A percentile compares a stretch with the other conserved stretches of the same genome.
Conservation (phyloP, 2,888 invertebrate genomes). For the Spilarctia lutea region DNA sequence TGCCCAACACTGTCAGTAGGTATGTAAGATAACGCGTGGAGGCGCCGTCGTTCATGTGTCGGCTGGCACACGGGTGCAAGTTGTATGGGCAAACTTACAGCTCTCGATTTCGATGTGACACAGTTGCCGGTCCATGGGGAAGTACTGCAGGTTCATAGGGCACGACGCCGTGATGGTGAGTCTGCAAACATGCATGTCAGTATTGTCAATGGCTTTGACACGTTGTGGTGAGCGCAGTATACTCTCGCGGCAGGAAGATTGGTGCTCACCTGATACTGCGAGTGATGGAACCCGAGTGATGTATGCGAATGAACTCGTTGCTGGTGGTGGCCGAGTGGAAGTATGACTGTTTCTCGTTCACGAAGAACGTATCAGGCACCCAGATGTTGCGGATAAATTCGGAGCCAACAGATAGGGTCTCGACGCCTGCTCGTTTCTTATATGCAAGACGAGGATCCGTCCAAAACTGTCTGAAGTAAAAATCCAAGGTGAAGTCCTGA, state of each 20-base stretch:
- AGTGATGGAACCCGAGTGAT: constrained; percentile 96
- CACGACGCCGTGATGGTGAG: constrained; percentile 97
- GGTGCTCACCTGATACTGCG: constrained; percentile 93
- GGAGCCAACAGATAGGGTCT: constrained; percentile 95
- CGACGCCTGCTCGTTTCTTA: constrained; percentile 93
- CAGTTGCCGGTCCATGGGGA: constrained; percentile 97
- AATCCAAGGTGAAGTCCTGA: constrained; percentile 97
- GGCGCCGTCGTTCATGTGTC: neutral
- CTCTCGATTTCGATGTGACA: constrained; percentile 98
- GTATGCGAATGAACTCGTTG: constrained; percentile 98
- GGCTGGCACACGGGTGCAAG: constrained; percentile 18
- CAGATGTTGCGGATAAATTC: constrained; percentile 98
- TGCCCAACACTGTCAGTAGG: too few species aligned
- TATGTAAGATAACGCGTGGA: constrained; percentile 6
- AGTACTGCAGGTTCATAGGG: constrained; percentile 97
- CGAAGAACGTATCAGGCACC: constrained; percentile 99
- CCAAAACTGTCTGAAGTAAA: constrained; percentile 99
- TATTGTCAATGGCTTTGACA: neutral
- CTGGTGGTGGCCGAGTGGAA: constrained; percentile 99
- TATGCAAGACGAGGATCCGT: constrained; percentile 97
- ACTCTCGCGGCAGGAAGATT: neutral
- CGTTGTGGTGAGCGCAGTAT: neutral
- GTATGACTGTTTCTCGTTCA: constrained; percentile 99
- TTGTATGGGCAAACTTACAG: constrained; percentile 91
- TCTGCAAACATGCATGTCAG: constrained; percentile 81